Evolutionary conservation across 2,888 invertebrate genomes (phyloP).

Genomic region (Hyposoter dolosus): DNA sequence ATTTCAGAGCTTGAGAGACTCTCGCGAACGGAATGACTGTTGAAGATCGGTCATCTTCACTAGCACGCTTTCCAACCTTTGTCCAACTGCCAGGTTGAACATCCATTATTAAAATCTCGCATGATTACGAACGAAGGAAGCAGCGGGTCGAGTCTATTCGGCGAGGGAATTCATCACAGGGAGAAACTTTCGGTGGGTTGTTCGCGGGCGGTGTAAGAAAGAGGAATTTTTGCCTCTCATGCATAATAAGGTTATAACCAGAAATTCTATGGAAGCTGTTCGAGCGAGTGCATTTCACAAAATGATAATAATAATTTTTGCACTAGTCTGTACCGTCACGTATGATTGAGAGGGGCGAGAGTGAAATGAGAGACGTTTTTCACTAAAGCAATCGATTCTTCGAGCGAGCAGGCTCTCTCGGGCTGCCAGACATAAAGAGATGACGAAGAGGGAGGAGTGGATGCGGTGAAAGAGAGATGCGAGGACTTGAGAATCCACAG

Average conservation of each 20-base stretch:
- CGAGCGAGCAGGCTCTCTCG: not conserved
- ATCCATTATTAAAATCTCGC: constrained; percentile 35
- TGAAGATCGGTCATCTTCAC: constrained; percentile 3
- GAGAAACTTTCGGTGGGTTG: not conserved
- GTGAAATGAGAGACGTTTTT: constrained; percentile 18
- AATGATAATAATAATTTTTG: not conserved
- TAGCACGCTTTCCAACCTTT: not conserved
- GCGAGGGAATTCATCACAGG: constrained; percentile 2
- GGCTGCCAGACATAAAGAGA: constrained; percentile 8
- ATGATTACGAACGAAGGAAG: not conserved
- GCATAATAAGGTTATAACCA: constrained; percentile 12
- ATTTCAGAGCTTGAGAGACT: constrained; percentile 8
- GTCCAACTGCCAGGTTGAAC: constrained; percentile 17
- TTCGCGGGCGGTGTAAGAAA: not conserved
- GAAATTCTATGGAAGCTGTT: constrained; percentile 15
- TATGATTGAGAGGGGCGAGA: constrained; percentile 23
- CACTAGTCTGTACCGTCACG: constrained; percentile 6
- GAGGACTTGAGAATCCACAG: constrained; percentile 69
- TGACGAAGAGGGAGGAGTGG: constrained; percentile 13
- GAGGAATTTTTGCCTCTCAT: not conserved
- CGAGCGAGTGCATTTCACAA: not conserved
- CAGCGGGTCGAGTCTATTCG: constrained; percentile 11
- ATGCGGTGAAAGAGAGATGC: constrained; percentile 13
- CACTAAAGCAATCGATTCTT: constrained; percentile 31
- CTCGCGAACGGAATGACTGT: not conserved